Evolutionary conservation across 1,140 invertebrate genomes (phyloP).

Genomic region (Drosophila littoralis): DNA sequence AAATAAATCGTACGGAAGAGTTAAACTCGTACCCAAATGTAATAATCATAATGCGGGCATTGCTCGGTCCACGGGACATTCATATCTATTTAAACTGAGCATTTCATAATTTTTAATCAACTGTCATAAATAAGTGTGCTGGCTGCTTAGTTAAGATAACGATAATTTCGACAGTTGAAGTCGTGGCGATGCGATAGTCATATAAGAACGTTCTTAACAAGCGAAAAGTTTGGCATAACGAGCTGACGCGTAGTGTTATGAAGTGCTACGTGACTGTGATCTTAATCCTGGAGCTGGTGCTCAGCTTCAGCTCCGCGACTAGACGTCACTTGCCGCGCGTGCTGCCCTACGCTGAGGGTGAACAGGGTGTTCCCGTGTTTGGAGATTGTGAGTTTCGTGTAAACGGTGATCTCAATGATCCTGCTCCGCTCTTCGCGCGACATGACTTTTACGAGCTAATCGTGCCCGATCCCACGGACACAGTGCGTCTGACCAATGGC

Average conservation of each 20-base stretch:
- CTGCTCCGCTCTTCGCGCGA: constrained; percentile 64
- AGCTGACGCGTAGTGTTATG: constrained; percentile 38
- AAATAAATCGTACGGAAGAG: background rate
- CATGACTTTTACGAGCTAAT: constrained; percentile 63
- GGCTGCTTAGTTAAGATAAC: constrained; percentile 3
- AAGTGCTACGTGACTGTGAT: constrained; percentile 49
- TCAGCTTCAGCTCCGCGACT: constrained; percentile 19
- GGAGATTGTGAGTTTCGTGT: constrained; percentile 75
- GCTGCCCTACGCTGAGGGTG: constrained; percentile 51
- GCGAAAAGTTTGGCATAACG: constrained; percentile 28
- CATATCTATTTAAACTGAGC: background rate
- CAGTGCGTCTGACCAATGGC: constrained; percentile 66
- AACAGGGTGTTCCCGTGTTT: constrained; percentile 54
- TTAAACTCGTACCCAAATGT: background rate
- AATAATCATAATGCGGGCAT: background rate
- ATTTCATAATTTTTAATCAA: constrained; percentile 16
- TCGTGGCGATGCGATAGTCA: constrained; percentile 4
- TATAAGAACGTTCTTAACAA: constrained; percentile 46
- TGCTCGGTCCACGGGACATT: background rate
- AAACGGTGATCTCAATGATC: constrained; percentile 75
- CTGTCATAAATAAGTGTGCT: constrained; percentile 28
- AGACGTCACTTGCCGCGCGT: constrained; percentile 40
- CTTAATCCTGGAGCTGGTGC: constrained; percentile 51
- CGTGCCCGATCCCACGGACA: constrained; percentile 69
- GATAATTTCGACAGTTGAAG: constrained; percentile 27